These are phyloP conservation scores for Epinephelus moara DNA, from an alignment of 2,113 vertebrate genomes.

Conservation along the genomic window DNA sequence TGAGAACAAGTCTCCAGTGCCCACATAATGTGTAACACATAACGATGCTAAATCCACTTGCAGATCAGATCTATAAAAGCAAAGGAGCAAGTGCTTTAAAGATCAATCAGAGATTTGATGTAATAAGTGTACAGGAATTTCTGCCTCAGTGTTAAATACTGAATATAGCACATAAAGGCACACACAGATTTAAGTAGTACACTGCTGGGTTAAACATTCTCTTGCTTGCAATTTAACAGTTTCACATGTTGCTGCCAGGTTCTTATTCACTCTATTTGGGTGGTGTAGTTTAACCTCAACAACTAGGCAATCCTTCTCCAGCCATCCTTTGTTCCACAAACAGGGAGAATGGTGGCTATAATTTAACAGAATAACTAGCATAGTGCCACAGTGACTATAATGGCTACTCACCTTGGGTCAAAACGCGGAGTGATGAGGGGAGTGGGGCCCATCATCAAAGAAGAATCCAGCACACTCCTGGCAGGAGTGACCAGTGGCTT, in stretches of 20 bases:
- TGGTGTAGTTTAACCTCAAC: neutral
- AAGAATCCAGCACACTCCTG: conserved; percentile 76
- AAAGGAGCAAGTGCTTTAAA: neutral
- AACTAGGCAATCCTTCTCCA: neutral
- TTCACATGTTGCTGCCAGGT: no score
- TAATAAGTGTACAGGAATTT: neutral
- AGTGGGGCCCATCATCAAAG: conserved; percentile 81
- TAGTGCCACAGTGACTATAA: no score
- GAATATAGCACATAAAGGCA: neutral
- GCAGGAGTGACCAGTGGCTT: conserved; percentile 82
- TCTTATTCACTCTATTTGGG: neutral
- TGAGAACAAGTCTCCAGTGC: neutral
- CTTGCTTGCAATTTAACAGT: neutral
- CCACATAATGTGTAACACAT: neutral
- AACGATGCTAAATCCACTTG: neutral
- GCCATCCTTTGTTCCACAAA: neutral
- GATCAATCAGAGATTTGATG: neutral
- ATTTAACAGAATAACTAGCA: neutral
- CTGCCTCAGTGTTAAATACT: neutral
- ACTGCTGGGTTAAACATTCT: neutral
- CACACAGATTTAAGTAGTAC: neutral
- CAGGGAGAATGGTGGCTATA: neutral
- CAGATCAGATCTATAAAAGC: neutral
- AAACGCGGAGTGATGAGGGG: conserved; percentile 85
- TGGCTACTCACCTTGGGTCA: conserved; percentile 80